Evolutionary conservation across 2,797 vertebrate species (phyloP), one percentile per base, ranked within the genome.

Genomic region (Percopsis omiscomaycus): DNA sequence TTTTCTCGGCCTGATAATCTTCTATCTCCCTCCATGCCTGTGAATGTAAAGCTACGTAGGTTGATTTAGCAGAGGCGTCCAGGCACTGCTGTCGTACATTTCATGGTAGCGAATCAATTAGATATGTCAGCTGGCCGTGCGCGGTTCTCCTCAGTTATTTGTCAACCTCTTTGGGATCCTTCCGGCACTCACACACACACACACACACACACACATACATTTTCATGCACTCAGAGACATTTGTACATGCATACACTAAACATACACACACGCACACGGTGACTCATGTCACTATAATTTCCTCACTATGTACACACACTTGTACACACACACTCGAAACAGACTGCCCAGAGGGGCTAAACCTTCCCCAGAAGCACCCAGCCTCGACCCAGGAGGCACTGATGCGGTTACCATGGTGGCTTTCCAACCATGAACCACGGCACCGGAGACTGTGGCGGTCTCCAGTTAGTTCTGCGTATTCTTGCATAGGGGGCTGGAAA

Each of bases 31-130:
- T 54, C 13, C 32, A 11, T 44, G 2, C 42, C 55, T 52, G 30
- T 4, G 49, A 1, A 9, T 28, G 3, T 29, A 32, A 42, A 11
- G 30, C 52, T 22, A 4, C 16, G 30, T 3, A 16, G 14, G 28
- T 9, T 52, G 6, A 69, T 74, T 64, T 68, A 5, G 58, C 48
- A 66, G 62, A 71, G 55, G 55, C 1, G 37, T 27, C 56, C 30
- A 46, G 8, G 56, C 5, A 4, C 55, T 13, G 29, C 66, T 22
- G 49, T 69, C 75, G 79, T 71, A 75, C 61, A 68, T 79, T 73
- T 73, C 55, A 50, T 71, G 68, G 72, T 76, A 51, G 63, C 42
- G 60, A 58, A 73, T 84, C 77, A 79, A 73, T 83, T 84, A 78
- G 61, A 69, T 55, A 66, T 68, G 77, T 75, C 78, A 82, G 53